Percentiles rank a stretch among this genome's conserved stretches.
These are phyloP conservation scores for Ochotona princeps DNA, from an alignment of 2,113 vertebrate species.

Conservation along the genomic window DNA sequence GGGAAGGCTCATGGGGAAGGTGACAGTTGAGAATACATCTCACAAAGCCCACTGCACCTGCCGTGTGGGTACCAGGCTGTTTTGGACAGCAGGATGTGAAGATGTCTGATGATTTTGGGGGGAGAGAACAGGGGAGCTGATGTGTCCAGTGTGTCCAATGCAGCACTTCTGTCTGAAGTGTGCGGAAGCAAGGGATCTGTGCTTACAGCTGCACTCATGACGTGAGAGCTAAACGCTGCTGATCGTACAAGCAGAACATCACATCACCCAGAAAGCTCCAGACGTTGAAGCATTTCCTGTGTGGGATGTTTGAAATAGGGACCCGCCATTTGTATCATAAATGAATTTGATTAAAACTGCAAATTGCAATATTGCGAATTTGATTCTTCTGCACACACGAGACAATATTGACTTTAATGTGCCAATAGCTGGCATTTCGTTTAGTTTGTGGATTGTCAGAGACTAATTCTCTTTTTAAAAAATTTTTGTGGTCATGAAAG, in stretches of 20 bases:
- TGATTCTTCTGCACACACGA: slow-evolving; percentile 13
- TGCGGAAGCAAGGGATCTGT: not conserved
- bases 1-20: not conserved
- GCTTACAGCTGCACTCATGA: not conserved
- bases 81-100: not conserved
- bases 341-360: not conserved
- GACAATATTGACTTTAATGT: slow-evolving; percentile 6
- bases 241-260: too few relatives aligned
- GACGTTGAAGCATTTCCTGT: too few relatives aligned
- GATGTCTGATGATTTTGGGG: too few relatives aligned
- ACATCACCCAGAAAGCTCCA: too few relatives aligned
- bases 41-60: not conserved
- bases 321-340: not conserved
- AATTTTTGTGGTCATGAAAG: not conserved
- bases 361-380: slow-evolving; percentile 7
- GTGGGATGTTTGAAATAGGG: too few relatives aligned
- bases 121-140: not conserved
- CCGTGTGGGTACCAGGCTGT: too few relatives aligned
- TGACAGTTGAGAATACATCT: not conserved
- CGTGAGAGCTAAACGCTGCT: not conserved
- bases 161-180: not conserved
- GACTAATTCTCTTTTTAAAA: not conserved
- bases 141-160: too few relatives aligned
- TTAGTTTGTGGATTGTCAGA: not conserved
- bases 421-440: not conserved